Evolutionary conservation across 2,888 invertebrate species (phyloP).

Genomic region (Melikaiella ostensackeni): DNA sequence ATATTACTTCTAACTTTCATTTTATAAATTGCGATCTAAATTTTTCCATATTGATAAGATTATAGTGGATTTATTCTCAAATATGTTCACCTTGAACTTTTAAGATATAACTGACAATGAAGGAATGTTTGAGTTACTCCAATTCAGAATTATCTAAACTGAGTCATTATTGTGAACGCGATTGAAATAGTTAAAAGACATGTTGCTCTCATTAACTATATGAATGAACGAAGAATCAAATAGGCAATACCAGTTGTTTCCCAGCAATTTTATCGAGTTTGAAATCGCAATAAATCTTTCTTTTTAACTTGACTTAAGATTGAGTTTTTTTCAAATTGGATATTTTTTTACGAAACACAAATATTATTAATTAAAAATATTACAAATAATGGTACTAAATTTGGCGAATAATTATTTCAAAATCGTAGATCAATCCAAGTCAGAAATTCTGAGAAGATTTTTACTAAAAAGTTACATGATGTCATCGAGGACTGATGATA

Average conservation of each 20-base stretch:
- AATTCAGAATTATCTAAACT: constrained; percentile 5
- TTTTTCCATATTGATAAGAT: neutral
- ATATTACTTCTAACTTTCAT: neutral
- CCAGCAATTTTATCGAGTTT: neutral
- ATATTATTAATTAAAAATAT: too few species aligned
- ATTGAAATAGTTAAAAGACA: constrained; percentile 14
- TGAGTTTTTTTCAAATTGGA: too few species aligned
- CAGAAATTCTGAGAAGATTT: neutral
- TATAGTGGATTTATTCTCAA: neutral
- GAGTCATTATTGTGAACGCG: neutral
- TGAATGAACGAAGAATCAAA: neutral
- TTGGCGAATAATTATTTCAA: neutral
- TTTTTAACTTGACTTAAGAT: neutral
- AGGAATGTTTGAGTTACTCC: neutral
- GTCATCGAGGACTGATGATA: neutral
- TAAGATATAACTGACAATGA: neutral
- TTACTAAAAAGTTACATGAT: neutral
- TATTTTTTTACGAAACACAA: too few species aligned
- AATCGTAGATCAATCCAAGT: neutral
- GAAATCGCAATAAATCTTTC: neutral
- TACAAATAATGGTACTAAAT: neutral
- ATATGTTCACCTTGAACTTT: neutral
- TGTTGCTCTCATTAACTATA: constrained; percentile 1
- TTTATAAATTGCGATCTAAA: neutral
- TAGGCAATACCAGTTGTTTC: neutral